Base-by-base conservation (phyloP, 2,113 vertebrate genomes). In the Phrynosoma blainvillii region DNA sequence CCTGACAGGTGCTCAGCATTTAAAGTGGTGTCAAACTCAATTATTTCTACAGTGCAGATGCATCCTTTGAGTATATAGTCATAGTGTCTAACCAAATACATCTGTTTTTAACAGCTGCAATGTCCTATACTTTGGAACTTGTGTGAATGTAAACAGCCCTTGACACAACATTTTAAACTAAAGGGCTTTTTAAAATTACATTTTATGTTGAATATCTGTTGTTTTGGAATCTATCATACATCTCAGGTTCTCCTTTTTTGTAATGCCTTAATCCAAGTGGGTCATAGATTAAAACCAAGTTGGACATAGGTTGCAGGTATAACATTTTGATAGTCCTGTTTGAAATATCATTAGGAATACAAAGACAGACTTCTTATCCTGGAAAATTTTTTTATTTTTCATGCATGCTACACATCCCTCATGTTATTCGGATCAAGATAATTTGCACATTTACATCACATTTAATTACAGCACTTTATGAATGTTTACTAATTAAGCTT, bases 401-500 rank as follows among this genome's bases (percentile, higher is more conserved):
- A 56, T 84, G 66, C 75, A 88, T 84, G 87, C 52, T 78, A 68
- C 65, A 40, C 62, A 78, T 84, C n/a, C 81, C 71, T 90, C 65
- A 11, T 80, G 16, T 83, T 84, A 66, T 89, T 88, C 81, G 1
- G 5, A 18, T 47, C 54, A 25, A n/a, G 23, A 78, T 88, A 77
- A 76, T 91, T 92, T 89, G n/a, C 12, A 66, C 11, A 78, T 76
- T 59, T 56, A 62, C 86, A 84, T 36, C 6, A 88, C 87, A 90
- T 73, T 86, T 91, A 68, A 88, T 40, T 86, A 87, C 92, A 89
- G 4, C 86, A 78, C 36, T 65, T 84, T 89, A 27, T 42, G 91
- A 93, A 88, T 12, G 5, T 81, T 90, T 74, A 21, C 32, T 90
- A 92, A 92, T 89, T 92, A 92, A 89, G 4, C 71, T 84, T 42